phyloP scores from a whole-genome alignment of 2,113 vertebrate genomes.

The Laticauda laticaudata region DNA sequence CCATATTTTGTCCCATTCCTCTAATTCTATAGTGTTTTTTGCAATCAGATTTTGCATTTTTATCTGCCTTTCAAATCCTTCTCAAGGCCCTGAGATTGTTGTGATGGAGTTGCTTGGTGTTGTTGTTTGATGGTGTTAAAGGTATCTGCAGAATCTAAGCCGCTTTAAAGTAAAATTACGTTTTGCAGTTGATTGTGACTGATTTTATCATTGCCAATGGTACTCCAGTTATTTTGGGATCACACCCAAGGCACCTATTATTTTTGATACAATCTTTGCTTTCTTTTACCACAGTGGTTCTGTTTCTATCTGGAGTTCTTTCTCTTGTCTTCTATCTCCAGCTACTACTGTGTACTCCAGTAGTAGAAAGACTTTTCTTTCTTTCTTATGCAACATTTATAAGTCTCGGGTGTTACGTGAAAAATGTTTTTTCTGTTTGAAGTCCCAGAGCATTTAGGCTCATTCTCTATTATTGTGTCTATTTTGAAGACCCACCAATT shows the following conservation, averaged over 20 bases:
- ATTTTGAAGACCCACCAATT: not conserved
- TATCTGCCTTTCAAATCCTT: not conserved
- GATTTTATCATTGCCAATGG: not conserved
- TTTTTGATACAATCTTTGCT: not conserved
- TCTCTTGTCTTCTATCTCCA: not conserved
- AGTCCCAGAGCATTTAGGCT: not conserved
- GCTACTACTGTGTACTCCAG: not conserved
- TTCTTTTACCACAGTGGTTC: not conserved
- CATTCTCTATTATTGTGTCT: not conserved
- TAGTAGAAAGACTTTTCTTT: not conserved
- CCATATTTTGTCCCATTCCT: no score
- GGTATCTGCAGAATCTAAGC: not conserved
- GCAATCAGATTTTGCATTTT: not conserved
- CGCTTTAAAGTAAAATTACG: not conserved
- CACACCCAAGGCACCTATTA: not conserved
- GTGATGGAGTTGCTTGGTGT: not conserved
- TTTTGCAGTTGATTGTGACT: not conserved
- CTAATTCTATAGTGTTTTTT: no score
- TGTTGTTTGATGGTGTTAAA: not conserved
- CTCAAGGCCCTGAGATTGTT: not conserved
- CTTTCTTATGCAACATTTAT: not conserved
- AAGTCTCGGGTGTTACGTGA: not conserved
- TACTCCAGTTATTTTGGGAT: not conserved
- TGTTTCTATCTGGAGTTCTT: not conserved
- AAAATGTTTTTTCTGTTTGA: not conserved